Evolutionary conservation across 2,797 vertebrate species (phyloP).

Genomic region (Hybognathus amarus): DNA sequence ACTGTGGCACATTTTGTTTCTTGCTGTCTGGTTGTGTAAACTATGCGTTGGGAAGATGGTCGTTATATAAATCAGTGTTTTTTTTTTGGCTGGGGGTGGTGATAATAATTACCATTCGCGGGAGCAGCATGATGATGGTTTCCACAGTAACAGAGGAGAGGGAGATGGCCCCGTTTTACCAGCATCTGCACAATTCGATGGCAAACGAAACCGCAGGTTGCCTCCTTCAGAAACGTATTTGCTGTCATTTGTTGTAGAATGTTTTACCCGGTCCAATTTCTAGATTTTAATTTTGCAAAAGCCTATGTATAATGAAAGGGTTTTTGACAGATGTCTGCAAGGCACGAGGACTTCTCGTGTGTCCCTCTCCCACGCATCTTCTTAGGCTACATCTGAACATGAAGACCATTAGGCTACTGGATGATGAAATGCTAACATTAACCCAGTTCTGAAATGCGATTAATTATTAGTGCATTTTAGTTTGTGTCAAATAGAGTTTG

Average conservation of each 20-base stretch:
- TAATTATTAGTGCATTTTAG: background rate
- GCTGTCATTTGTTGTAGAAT: background rate
- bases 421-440: background rate
- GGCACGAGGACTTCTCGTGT: slow-evolving; percentile 15
- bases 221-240: background rate
- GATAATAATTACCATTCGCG: slow-evolving; percentile 43
- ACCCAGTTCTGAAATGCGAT: background rate
- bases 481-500: background rate
- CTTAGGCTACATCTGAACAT: background rate
- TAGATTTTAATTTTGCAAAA: background rate
- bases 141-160: slow-evolving; percentile 62
- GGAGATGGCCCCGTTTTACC: slow-evolving; percentile 50
- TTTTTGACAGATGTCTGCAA: background rate
- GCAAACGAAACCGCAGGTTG: slow-evolving; percentile 2
- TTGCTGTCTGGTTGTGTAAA: slow-evolving; percentile 16
- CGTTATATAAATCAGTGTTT: slow-evolving; percentile 40
- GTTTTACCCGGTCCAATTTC: background rate
- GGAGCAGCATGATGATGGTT: slow-evolving; percentile 61
- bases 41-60: slow-evolving; percentile 29
- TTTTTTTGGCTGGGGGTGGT: background rate
- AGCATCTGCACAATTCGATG: slow-evolving; percentile 20
- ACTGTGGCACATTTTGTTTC: background rate
- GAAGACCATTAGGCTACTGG: background rate
- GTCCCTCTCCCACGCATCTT: slow-evolving; percentile 34
- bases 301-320: background rate